Evolutionary conservation across 1,140 invertebrate genomes (phyloP).

Genomic region (Neodiprion fabricii): DNA sequence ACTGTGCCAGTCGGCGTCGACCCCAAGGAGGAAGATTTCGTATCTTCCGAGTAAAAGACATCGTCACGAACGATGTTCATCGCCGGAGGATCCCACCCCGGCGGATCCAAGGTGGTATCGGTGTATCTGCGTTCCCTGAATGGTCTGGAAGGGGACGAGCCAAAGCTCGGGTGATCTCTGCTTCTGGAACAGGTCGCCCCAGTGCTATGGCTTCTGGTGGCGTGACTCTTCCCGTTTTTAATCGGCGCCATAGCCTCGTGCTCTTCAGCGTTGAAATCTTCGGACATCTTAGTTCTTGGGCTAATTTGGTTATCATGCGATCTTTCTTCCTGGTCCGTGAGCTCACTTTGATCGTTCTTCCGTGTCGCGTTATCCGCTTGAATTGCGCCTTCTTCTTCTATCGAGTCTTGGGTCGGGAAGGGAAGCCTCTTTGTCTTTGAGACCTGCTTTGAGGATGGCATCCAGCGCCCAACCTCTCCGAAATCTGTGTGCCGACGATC

Average conservation of each 20-base stretch:
- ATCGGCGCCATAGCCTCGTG: constrained; percentile 29
- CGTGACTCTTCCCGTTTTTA: constrained; percentile 17
- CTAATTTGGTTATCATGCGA: not conserved
- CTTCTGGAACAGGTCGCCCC: constrained; percentile 20
- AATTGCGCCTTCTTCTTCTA: not conserved
- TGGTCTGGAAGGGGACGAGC: not conserved
- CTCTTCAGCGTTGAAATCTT: constrained; percentile 18
- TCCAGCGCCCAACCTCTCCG: constrained; percentile 20
- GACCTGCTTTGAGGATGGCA: not conserved
- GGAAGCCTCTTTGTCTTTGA: not conserved
- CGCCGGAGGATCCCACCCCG: not conserved
- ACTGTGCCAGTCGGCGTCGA: not conserved
- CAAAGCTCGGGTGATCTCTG: not conserved
- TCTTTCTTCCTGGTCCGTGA: not conserved
- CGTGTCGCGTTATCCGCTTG: not conserved
- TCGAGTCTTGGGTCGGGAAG: constrained; percentile 1
- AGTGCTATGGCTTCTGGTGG: constrained; percentile 28
- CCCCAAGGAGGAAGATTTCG: not conserved
- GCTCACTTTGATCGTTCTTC: not conserved
- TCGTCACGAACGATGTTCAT: not conserved
- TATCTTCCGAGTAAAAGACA: not conserved
- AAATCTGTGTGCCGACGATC: constrained; percentile 46
- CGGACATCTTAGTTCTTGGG: not conserved
- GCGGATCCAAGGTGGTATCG: constrained; percentile 25
- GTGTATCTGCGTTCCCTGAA: constrained; percentile 33